Conservation (phyloP, 2,797 vertebrate species). For the Xiphorhynchus erythropygius region DNA sequence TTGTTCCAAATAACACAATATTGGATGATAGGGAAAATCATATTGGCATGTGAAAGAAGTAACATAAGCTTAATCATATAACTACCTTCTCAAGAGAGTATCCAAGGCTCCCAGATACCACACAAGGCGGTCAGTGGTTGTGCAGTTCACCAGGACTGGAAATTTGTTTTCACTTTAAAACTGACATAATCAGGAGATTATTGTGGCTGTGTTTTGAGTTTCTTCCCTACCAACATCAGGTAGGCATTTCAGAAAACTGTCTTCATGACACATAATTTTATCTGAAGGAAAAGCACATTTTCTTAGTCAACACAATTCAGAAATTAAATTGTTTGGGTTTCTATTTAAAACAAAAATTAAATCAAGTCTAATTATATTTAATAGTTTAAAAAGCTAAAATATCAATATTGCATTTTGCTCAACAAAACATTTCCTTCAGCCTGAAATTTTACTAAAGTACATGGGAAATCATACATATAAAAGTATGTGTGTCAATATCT, state of each 20-base stretch:
- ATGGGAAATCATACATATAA: not conserved
- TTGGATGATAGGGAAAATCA: not conserved
- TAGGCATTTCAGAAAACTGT: not conserved
- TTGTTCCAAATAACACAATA: not conserved
- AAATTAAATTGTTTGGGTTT: not conserved
- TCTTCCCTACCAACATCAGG: not conserved
- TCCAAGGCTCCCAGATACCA: conserved; percentile 76
- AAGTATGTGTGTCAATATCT: not conserved
- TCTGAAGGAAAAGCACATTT: not conserved
- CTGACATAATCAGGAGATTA: not conserved
- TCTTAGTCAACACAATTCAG: not conserved
- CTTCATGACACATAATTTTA: not conserved
- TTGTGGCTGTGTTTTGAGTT: not conserved
- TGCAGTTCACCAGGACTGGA: conserved; percentile 78
- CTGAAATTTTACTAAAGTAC: not conserved
- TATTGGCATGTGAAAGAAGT: not conserved
- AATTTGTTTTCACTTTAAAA: conserved; percentile 78
- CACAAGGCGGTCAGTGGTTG: conserved; percentile 74
- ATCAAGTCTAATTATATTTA: not conserved
- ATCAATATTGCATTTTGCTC: not conserved
- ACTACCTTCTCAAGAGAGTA: conserved; percentile 78
- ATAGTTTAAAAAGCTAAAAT: not conserved
- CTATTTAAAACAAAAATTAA: not conserved
- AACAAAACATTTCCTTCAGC: not conserved
- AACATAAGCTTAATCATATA: conserved; percentile 64